These are phyloP conservation scores for Chorisops tibialis DNA, from an alignment of 2,888 invertebrate species.

Conservation along the genomic window DNA sequence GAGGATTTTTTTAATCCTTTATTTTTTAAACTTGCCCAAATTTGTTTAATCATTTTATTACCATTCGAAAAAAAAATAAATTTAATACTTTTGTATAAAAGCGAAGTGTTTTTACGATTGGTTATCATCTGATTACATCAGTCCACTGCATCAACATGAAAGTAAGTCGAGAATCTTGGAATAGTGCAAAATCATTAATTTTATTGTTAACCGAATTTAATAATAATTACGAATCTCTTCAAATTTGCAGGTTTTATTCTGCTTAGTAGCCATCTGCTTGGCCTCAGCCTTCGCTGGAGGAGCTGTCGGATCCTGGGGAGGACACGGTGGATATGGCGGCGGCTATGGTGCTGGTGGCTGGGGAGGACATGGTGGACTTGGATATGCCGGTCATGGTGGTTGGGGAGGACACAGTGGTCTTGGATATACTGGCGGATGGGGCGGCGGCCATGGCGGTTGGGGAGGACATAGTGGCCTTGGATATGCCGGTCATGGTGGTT, in stretches of 20 bases:
- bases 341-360: no score
- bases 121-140: not conserved
- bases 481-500: no score
- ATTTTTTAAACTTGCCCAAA: no score
- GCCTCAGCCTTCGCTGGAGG: not conserved
- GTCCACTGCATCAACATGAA: slow-evolving; percentile 3
- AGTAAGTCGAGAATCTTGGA: not conserved
- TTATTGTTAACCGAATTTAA: not conserved
- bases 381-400: no score
- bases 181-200: not conserved
- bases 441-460: not conserved
- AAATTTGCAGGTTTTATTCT: not conserved
- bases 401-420: no score
- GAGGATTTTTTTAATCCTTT: no score
- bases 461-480: not conserved
- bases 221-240: not conserved
- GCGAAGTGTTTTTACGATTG: not conserved
- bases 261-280: slow-evolving; percentile 3
- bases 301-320: not conserved
- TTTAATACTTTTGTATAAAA: not conserved
- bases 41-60: no score
- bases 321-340: not conserved
- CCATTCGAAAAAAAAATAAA: no score
- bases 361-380: not conserved
- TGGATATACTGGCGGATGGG: no score